Evolutionary conservation across 1,140 invertebrate genomes (phyloP).

Genomic region (Globodera ellingtonae): DNA sequence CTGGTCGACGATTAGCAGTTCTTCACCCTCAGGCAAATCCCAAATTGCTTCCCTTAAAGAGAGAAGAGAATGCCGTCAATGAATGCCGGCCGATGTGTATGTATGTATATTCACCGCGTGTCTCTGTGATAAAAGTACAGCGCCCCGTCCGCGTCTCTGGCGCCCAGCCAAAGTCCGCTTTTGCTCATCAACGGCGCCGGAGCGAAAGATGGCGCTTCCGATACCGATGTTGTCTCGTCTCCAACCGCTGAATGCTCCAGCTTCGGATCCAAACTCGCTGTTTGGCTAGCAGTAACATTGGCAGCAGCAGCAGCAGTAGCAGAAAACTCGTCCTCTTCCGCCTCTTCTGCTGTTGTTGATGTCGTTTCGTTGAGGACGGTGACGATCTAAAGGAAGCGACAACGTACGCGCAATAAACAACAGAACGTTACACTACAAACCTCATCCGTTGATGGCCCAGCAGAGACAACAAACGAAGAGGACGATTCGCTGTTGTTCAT

Average conservation of each 20-base stretch:
- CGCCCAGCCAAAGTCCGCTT: slow-evolving; percentile 20
- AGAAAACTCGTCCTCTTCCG: background rate
- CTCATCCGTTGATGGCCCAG: background rate
- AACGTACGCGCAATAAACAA: background rate
- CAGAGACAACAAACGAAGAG: background rate
- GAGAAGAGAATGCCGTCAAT: background rate
- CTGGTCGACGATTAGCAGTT: slow-evolving; percentile 9
- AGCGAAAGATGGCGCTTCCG: background rate
- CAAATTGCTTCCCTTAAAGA: slow-evolving; percentile 17
- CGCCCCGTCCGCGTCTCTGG: slow-evolving; percentile 21
- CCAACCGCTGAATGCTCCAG: background rate
- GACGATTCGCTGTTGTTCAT: background rate
- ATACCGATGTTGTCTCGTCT: background rate
- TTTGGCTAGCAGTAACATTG: background rate
- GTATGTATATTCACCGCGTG: slow-evolving; percentile 18
- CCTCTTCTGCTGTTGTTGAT: background rate
- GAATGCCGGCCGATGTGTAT: background rate
- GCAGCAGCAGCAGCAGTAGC: background rate
- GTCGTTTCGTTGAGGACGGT: background rate
- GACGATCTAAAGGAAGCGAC: background rate
- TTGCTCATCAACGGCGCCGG: slow-evolving; percentile 4
- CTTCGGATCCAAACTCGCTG: background rate
- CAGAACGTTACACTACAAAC: background rate
- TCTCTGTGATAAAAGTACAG: slow-evolving; percentile 25
- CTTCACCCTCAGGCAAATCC: slow-evolving; percentile 27